Conservation (phyloP, 1,140 invertebrate species). For the Saccostrea glomerata region DNA sequence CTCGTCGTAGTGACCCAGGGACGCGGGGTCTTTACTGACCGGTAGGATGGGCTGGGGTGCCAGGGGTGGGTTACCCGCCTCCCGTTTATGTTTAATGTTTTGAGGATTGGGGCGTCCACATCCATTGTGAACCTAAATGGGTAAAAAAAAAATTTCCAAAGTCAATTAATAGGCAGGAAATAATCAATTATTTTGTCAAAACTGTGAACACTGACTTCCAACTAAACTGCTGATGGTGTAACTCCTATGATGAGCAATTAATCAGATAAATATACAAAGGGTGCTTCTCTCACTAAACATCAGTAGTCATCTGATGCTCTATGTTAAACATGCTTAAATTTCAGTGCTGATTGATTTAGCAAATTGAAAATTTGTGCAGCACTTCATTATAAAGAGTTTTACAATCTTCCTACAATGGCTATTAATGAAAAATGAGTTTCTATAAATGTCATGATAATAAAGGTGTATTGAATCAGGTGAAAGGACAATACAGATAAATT, state of each 20-base stretch:
- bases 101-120: constrained; percentile 43
- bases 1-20: constrained; percentile 21
- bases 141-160: not conserved
- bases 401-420: not conserved
- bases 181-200: not conserved
- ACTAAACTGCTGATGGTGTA: not conserved
- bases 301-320: not conserved
- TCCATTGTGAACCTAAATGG: constrained; percentile 45
- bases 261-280: constrained; percentile 4
- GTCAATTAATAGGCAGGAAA: not conserved
- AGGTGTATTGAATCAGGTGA: not conserved
- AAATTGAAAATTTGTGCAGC: constrained; percentile 21
- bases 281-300: not conserved
- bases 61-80: not conserved
- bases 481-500: not conserved
- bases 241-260: not conserved
- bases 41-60: not conserved
- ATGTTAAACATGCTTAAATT: not conserved
- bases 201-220: not conserved
- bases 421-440: too few species aligned
- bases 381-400: not conserved
- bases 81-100: not conserved
- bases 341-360: constrained; percentile 3
- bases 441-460: not conserved
- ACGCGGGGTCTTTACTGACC: constrained; percentile 1